Percentiles rank a stretch among this genome's conserved stretches.
These are phyloP conservation scores for Falco concolor DNA, from an alignment of 2,797 vertebrate genomes.

Conservation along the genomic window DNA sequence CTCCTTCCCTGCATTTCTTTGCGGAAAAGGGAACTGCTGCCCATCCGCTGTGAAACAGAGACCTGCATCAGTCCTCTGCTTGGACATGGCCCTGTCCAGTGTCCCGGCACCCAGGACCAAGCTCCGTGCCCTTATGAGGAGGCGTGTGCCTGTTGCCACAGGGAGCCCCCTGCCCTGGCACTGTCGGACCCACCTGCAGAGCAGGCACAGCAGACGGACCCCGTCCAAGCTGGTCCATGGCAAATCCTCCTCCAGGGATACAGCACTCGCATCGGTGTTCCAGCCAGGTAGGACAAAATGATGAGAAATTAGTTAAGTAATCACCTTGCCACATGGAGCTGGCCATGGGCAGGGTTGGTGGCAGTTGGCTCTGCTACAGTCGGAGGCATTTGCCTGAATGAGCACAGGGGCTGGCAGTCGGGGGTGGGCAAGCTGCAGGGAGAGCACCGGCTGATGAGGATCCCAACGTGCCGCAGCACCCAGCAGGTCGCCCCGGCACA, in stretches of 20 bases:
- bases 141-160: rapidly evolving
- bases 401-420: background rate
- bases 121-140: background rate
- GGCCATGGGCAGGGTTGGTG: background rate
- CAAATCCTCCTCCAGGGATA: background rate
- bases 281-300: background rate
- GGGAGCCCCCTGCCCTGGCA: background rate
- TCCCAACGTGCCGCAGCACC: rapidly evolving
- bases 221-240: rapidly evolving
- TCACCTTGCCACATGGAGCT: background rate
- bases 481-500: rapidly evolving
- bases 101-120: rapidly evolving
- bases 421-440: background rate
- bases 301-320: background rate
- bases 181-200: rapidly evolving
- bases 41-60: background rate
- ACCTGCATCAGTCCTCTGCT: background rate
- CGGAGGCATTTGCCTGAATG: rapidly evolving
- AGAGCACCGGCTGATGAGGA: background rate
- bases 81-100: rapidly evolving
- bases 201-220: rapidly evolving
- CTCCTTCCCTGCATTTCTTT: background rate
- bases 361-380: background rate
- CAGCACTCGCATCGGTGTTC: background rate
- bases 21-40: background rate